Evolutionary conservation across 2,113 vertebrate genomes (phyloP).

Genomic region (Otolemur garnettii): DNA sequence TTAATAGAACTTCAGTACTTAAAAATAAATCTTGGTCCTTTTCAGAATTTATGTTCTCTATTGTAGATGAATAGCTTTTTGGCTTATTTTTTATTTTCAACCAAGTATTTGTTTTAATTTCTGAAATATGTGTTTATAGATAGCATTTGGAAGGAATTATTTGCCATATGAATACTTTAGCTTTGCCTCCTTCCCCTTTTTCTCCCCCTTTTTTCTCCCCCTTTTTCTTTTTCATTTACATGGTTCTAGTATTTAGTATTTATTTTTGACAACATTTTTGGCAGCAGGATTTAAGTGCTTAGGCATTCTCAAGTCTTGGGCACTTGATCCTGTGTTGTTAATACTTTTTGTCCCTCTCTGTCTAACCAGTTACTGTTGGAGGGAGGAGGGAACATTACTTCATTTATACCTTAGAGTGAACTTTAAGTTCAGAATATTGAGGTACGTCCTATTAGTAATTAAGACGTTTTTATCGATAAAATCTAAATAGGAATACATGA

Average conservation of each 20-base stretch:
- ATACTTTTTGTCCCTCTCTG: not conserved
- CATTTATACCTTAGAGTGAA: not conserved
- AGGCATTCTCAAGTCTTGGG: not conserved
- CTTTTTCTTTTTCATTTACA: not conserved
- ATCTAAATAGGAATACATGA: not conserved
- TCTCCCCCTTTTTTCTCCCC: not conserved
- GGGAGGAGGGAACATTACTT: not conserved
- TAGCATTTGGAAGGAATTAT: not conserved
- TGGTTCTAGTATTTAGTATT: not conserved
- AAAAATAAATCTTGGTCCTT: not conserved
- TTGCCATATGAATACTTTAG: not conserved
- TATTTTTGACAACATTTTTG: not conserved
- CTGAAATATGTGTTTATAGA: not conserved
- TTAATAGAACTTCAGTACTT: slow-evolving; percentile 9
- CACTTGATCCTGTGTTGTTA: not conserved
- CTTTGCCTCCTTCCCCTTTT: not conserved
- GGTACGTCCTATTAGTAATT: not conserved
- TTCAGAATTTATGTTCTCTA: not conserved
- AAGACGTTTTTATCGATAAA: not conserved
- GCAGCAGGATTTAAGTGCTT: not conserved
- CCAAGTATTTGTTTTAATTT: not conserved
- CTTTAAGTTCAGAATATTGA: not conserved
- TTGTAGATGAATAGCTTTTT: not conserved
- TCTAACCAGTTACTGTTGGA: not conserved
- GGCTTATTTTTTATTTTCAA: not conserved